Evolutionary conservation across 1,140 invertebrate genomes (phyloP).

Genomic region (Drosophila saltans): DNA sequence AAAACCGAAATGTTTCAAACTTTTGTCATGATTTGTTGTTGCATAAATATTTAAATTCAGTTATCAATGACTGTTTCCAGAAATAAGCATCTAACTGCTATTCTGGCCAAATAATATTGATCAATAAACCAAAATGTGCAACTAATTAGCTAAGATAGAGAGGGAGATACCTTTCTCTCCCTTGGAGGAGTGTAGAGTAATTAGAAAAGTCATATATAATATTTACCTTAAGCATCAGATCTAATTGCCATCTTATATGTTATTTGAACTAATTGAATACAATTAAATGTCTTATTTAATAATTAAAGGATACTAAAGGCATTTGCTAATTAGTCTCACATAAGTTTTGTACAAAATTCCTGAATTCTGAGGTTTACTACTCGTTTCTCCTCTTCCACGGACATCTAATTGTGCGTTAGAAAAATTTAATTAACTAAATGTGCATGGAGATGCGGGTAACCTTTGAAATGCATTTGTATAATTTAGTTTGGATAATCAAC

Average conservation of each 20-base stretch:
- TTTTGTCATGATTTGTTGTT: constrained; percentile 42
- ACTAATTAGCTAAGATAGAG: background rate
- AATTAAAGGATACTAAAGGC: background rate
- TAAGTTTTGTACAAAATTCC: background rate
- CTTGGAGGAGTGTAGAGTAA: background rate
- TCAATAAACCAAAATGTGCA: constrained; percentile 11
- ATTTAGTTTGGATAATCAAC: background rate
- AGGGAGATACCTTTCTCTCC: background rate
- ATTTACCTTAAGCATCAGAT: background rate
- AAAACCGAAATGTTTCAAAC: constrained; percentile 53
- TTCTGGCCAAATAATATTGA: background rate
- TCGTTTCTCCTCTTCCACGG: too few relatives aligned
- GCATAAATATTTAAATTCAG: constrained; percentile 8
- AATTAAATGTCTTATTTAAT: background rate
- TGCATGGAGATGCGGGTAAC: background rate
- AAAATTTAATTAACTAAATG: constrained; percentile 1
- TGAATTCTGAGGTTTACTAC: too few relatives aligned
- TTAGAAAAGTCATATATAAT: background rate
- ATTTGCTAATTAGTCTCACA: background rate
- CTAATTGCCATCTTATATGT: background rate
- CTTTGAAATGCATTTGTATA: background rate
- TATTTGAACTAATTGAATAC: background rate
- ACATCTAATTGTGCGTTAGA: background rate
- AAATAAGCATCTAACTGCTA: background rate
- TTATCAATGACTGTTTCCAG: constrained; percentile 6